These are phyloP conservation scores for Pocillopora meandrina DNA, from an alignment of 92 coral and sea anemone genomes.

Conservation along the genomic window DNA sequence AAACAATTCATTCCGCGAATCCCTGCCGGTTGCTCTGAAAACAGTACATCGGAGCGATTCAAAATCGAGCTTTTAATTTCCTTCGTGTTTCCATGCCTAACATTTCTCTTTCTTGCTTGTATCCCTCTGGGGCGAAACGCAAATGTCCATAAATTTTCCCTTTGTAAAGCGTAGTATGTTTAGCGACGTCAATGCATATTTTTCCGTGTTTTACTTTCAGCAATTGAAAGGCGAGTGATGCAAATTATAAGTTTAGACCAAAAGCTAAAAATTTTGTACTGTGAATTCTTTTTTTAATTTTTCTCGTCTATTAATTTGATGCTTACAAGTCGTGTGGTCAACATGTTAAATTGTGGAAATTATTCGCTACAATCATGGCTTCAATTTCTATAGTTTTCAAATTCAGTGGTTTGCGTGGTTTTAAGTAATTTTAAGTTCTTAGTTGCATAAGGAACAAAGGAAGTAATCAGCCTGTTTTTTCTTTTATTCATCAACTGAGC, in stretches of 20 bases:
- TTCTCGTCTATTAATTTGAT: background rate
- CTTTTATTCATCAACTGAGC: too few relatives aligned
- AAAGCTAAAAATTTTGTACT: background rate
- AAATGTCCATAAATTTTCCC: background rate
- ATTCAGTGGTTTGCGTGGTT: background rate
- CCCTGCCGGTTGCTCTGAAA: background rate
- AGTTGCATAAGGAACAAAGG: background rate
- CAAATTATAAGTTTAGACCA: background rate
- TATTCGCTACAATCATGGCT: background rate
- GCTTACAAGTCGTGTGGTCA: slow-evolving; percentile 20
- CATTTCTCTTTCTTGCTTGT: background rate
- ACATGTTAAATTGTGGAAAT: slow-evolving; percentile 9
- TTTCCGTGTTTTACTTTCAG: background rate
- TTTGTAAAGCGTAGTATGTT: background rate
- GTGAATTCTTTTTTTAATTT: background rate
- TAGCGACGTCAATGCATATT: background rate
- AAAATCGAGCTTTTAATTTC: background rate
- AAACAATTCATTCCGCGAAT: background rate
- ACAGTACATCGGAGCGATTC: background rate
- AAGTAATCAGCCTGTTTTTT: too few relatives aligned
- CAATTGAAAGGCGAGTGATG: background rate
- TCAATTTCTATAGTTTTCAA: background rate
- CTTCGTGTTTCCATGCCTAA: background rate
- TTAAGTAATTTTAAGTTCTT: background rate
- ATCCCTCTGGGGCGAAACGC: background rate